Evolutionary conservation across 2,888 invertebrate genomes (phyloP).

Genomic region (Tineola bisselliella): DNA sequence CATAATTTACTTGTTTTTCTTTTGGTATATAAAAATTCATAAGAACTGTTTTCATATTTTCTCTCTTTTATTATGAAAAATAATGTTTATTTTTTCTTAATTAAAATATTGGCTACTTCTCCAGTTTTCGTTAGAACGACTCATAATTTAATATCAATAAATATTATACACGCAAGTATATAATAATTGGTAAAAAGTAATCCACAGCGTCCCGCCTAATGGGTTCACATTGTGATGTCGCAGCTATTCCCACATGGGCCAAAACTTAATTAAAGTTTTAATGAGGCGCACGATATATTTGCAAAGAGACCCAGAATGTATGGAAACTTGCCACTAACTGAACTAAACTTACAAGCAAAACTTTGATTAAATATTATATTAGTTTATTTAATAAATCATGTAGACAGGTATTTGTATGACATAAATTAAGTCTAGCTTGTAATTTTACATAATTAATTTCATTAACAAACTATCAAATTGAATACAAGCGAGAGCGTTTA

Average conservation of each 20-base stretch:
- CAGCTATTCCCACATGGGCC: slow-evolving; percentile 29
- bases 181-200: neutral
- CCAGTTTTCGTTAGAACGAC: too few species aligned
- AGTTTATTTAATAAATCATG: slow-evolving; percentile 12
- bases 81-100: neutral
- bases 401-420: neutral
- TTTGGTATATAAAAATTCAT: slow-evolving; percentile 10
- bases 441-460: neutral
- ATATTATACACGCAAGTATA: neutral
- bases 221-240: slow-evolving; percentile 10
- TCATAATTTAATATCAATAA: too few species aligned
- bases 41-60: slow-evolving; percentile 9
- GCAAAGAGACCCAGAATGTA: slow-evolving; percentile 13
- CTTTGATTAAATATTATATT: slow-evolving; percentile 14
- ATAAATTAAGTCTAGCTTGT: neutral
- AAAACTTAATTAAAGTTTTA: slow-evolving; percentile 61
- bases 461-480: neutral
- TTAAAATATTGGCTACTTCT: too few species aligned
- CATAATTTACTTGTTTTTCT: slow-evolving; percentile 7
- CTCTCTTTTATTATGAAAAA: neutral
- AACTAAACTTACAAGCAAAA: neutral
- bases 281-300: slow-evolving; percentile 37
- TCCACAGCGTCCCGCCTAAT: neutral
- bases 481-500: too few species aligned
- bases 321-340: slow-evolving; percentile 1